Conservation (phyloP, 2,888 invertebrate genomes). For the Spialia ferax region DNA sequence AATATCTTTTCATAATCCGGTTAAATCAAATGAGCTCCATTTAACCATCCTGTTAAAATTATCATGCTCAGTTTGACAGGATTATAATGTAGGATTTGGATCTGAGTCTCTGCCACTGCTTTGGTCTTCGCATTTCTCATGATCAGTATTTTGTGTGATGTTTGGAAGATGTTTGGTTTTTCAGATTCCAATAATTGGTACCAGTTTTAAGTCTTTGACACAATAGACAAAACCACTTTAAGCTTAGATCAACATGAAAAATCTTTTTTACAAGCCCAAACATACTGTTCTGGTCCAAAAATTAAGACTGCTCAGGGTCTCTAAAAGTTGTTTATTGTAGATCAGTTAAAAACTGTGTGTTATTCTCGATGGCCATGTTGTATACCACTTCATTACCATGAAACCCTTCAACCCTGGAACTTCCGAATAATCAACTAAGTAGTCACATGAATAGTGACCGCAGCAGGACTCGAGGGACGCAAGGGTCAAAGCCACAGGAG, state of each 20-base stretch:
- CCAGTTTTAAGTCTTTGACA: too few relatives aligned
- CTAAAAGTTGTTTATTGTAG: not conserved
- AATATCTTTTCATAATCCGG: not conserved
- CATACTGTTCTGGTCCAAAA: too few relatives aligned
- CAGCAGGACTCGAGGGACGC: not conserved
- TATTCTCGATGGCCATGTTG: not conserved
- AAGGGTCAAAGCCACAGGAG: slow-evolving; percentile 13
- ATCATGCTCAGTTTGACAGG: not conserved
- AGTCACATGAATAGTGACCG: slow-evolving; percentile 18
- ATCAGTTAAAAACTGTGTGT: not conserved
- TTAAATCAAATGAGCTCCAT: not conserved
- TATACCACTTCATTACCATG: slow-evolving; percentile 1
- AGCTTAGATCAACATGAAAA: too few relatives aligned
- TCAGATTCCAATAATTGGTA: too few relatives aligned
- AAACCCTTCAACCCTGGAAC: slow-evolving; percentile 7
- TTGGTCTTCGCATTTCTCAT: not conserved
- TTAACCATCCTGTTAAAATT: slow-evolving; percentile 3
- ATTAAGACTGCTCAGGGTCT: too few relatives aligned
- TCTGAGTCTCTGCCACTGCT: not conserved
- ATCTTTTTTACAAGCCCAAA: too few relatives aligned
- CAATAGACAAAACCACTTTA: too few relatives aligned
- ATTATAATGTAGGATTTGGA: not conserved
- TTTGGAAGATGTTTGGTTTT: too few relatives aligned
- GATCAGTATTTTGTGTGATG: not conserved
- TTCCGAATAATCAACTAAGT: slow-evolving; percentile 33